These are phyloP conservation scores for Heliconius melpomene DNA, from an alignment of 1,140 invertebrate genomes.

Conservation along the genomic window DNA sequence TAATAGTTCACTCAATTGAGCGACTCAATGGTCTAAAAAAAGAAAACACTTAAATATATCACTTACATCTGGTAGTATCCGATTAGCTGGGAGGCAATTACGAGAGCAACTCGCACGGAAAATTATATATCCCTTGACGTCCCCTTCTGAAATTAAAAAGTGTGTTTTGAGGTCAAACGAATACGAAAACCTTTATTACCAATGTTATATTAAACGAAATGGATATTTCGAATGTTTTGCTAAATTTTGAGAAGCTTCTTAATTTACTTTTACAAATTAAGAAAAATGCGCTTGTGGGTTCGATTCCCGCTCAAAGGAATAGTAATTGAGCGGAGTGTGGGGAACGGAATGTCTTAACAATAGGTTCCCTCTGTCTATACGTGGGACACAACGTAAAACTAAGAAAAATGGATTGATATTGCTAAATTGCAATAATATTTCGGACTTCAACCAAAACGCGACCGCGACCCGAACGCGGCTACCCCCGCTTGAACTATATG, in stretches of 20 bases:
- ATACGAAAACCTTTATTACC: background rate
- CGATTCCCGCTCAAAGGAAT: no score
- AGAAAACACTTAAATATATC: conserved; percentile 28
- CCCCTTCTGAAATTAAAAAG: conserved; percentile 51
- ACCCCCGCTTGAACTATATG: no score
- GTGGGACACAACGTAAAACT: no score
- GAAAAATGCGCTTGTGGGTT: no score
- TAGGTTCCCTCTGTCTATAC: no score
- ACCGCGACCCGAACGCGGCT: no score
- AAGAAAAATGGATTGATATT: no score
- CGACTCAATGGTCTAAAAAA: conserved; percentile 25
- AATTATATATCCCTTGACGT: conserved; percentile 51
- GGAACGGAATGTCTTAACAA: no score
- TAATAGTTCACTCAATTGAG: conserved; percentile 9
- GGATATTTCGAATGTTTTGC: background rate
- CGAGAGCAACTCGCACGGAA: conserved; percentile 51
- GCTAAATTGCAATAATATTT: no score
- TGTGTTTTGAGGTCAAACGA: conserved; percentile 23
- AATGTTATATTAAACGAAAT: background rate
- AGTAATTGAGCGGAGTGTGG: no score
- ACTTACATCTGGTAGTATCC: conserved; percentile 39
- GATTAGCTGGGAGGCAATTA: conserved; percentile 54
- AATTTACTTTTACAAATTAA: no score
- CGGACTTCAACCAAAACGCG: no score
- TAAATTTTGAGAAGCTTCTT: background rate